Conservation (phyloP, 2,797 vertebrate species). For the Phyllotis vaccarum region DNA sequence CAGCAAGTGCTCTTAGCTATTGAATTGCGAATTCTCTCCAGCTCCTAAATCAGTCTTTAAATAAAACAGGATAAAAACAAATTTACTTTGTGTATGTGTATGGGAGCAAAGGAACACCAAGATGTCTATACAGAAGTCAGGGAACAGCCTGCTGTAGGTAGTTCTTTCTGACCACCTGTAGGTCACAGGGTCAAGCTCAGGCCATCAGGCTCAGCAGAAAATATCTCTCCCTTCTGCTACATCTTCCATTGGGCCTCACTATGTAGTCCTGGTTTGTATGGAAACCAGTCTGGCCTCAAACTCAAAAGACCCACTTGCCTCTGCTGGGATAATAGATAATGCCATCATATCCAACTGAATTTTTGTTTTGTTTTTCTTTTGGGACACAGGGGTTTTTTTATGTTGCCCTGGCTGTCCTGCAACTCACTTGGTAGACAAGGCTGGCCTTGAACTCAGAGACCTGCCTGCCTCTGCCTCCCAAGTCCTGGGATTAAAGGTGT, state of each 20-base stretch:
- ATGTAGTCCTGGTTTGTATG: neutral
- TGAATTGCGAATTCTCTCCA: too few relatives aligned
- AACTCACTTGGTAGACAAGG: neutral
- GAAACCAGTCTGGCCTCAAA: neutral
- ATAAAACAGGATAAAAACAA: neutral
- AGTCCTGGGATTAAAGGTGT: neutral
- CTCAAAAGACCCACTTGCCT: neutral
- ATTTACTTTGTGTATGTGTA: neutral
- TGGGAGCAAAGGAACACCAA: neutral
- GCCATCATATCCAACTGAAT: neutral
- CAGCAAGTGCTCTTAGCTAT: neutral
- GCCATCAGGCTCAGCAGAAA: neutral
- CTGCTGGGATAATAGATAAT: neutral
- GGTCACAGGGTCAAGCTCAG: neutral
- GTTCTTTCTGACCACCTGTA: neutral
- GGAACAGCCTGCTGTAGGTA: neutral
- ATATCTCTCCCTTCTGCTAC: neutral
- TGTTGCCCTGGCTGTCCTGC: neutral
- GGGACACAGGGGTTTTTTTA: neutral
- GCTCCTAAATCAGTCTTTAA: neutral
- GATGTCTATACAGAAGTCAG: too few relatives aligned
- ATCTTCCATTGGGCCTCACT: too few relatives aligned
- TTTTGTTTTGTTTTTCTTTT: neutral
- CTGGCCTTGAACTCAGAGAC: neutral
- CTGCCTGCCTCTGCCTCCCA: neutral